Evolutionary conservation across 2,113 vertebrate species (phyloP).

Genomic region (Machaerirhynchus nigripectus): DNA sequence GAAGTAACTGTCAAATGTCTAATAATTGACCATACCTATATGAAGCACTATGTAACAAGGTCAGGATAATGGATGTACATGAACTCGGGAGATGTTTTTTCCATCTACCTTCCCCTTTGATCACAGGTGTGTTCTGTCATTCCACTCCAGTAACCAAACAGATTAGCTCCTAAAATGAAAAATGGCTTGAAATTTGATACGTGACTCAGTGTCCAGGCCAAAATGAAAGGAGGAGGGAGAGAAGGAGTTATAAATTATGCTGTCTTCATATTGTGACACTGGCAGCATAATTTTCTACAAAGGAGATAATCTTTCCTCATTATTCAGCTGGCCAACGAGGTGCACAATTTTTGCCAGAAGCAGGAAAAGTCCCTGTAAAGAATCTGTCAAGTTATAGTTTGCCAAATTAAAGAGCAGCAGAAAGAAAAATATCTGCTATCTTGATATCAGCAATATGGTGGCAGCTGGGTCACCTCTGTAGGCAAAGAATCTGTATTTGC

Average conservation of each 20-base stretch:
- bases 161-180: constrained; percentile 36
- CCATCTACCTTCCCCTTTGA: constrained; percentile 35
- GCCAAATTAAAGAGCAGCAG: background rate
- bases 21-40: constrained; percentile 37
- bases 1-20: constrained; percentile 23
- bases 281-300: background rate
- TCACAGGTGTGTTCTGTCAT: constrained; percentile 50
- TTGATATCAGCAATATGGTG: background rate
- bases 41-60: background rate
- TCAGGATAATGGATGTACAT: background rate
- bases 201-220: background rate
- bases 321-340: background rate
- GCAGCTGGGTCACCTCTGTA: background rate
- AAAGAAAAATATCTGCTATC: background rate
- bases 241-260: constrained; percentile 36
- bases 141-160: constrained; percentile 46
- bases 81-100: background rate
- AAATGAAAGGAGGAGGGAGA: constrained; percentile 1
- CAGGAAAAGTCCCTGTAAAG: background rate
- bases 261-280: background rate
- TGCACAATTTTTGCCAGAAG: background rate
- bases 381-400: background rate
- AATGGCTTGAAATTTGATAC: constrained; percentile 46
- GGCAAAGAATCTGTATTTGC: background rate
- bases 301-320: constrained; percentile 12